These are phyloP conservation scores for Serrognathus titanus DNA, from an alignment of 2,888 invertebrate species.

Conservation along the genomic window DNA sequence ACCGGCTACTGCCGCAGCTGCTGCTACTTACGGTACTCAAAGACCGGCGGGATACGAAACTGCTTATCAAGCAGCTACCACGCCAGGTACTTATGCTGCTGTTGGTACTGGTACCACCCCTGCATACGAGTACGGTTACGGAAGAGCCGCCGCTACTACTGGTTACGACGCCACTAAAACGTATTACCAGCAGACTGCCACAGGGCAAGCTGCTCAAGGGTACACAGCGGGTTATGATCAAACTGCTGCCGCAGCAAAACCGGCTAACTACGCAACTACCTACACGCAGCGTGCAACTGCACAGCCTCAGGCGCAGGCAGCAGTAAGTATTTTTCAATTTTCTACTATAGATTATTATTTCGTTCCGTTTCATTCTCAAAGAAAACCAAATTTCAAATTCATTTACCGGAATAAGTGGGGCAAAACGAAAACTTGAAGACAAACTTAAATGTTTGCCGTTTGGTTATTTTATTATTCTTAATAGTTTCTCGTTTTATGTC, in stretches of 20 bases:
- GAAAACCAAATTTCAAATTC: too few species aligned
- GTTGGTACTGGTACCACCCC: conserved; percentile 55
- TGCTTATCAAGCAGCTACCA: conserved; percentile 78
- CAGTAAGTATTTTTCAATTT: conserved; percentile 36
- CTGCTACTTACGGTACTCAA: conserved; percentile 81
- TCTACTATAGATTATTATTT: not conserved
- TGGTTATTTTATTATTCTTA: too few species aligned
- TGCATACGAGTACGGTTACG: conserved; percentile 69
- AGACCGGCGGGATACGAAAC: conserved; percentile 79
- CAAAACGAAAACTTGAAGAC: too few species aligned
- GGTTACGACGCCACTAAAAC: conserved; percentile 79
- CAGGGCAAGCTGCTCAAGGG: conserved; percentile 62
- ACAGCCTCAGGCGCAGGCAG: conserved; percentile 45
- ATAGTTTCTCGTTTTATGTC: too few species aligned
- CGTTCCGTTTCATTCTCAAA: too few species aligned
- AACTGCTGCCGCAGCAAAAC: conserved; percentile 58
- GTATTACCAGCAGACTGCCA: conserved; percentile 80
- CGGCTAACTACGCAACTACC: conserved; percentile 68
- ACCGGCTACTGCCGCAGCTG: conserved; percentile 76
- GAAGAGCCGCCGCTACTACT: conserved; percentile 53
- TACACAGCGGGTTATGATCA: conserved; percentile 62
- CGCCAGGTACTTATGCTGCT: conserved; percentile 64
- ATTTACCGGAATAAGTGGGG: too few species aligned
- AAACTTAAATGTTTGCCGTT: too few species aligned
- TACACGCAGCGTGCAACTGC: conserved; percentile 59